Evolutionary conservation across 1,140 invertebrate genomes (phyloP).

Genomic region (Drusus annulatus): DNA sequence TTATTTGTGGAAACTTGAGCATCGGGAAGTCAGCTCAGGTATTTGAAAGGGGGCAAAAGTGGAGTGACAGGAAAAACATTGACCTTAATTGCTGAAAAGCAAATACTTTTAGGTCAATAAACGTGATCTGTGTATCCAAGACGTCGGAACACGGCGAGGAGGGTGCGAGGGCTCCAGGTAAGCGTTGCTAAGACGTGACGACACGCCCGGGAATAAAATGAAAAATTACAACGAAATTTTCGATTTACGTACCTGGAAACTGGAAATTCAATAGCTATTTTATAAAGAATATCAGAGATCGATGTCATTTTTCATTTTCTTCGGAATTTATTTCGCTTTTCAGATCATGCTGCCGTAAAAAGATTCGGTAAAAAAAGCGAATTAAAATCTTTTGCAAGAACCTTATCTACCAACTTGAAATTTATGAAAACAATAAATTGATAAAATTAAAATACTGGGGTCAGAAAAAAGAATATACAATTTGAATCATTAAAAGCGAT

Average conservation of each 20-base stretch:
- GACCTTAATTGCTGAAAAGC: slow-evolving; percentile 42
- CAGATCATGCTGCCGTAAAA: too few species aligned
- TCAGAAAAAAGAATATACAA: too few species aligned
- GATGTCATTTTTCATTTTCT: too few species aligned
- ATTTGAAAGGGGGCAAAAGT: background rate
- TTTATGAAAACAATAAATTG: too few species aligned
- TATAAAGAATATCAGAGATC: too few species aligned
- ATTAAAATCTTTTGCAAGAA: too few species aligned
- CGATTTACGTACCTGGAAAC: background rate
- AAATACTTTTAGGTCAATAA: slow-evolving; percentile 42
- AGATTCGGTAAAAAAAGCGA: too few species aligned
- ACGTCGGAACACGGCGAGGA: background rate
- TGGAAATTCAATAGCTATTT: background rate
- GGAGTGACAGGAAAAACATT: slow-evolving; percentile 35
- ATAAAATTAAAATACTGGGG: too few species aligned
- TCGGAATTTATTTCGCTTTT: too few species aligned
- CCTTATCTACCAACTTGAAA: too few species aligned
- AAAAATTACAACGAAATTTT: slow-evolving; percentile 6
- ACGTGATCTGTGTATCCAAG: slow-evolving; percentile 38
- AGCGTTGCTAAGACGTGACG: slow-evolving; percentile 30
- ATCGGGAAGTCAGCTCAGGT: background rate
- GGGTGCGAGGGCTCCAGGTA: slow-evolving; percentile 1
- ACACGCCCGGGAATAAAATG: background rate
- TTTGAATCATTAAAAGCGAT: slow-evolving; percentile 55
- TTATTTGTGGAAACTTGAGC: too few species aligned